Percentiles rank a stretch among this genome's conserved stretches.
phyloP scores from a whole-genome alignment of 1,140 invertebrate genomes.

The Ptiloglossa arizonensis region DNA sequence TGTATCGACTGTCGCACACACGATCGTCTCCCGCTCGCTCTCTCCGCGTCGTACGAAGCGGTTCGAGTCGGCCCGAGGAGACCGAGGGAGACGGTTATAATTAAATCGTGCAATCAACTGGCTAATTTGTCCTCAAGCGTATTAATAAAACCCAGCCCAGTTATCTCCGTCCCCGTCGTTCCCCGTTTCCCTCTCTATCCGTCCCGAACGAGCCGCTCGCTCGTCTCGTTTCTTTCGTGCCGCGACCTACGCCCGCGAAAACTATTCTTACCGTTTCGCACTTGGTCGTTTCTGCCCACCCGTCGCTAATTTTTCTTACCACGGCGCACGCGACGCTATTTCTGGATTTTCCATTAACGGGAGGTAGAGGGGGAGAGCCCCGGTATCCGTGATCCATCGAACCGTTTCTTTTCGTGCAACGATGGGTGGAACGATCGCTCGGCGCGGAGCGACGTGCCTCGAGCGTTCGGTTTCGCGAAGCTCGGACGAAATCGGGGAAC shows the following conservation, averaged over 20 bases:
- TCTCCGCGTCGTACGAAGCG: conserved; percentile 23
- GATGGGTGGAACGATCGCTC: no score
- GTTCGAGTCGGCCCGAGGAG: conserved; percentile 49
- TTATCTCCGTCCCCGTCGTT: conserved; percentile 36
- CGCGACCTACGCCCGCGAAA: conserved; percentile 49
- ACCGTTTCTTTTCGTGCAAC: no score
- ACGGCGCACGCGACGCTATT: conserved; percentile 31
- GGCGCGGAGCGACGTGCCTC: no score
- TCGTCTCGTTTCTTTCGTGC: conserved; percentile 18
- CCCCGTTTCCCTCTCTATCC: not conserved
- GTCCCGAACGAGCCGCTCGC: not conserved
- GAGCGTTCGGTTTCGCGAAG: no score
- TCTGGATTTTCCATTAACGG: conserved; percentile 32
- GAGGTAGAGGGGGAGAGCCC: no score
- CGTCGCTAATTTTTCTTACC: conserved; percentile 48
- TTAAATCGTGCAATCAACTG: conserved; percentile 80
- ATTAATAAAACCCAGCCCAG: conserved; percentile 79
- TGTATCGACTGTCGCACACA: no score
- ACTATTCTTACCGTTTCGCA: conserved; percentile 67
- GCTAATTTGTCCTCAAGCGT: conserved; percentile 81
- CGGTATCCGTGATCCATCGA: not conserved
- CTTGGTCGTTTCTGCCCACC: conserved; percentile 34
- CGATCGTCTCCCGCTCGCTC: no score
- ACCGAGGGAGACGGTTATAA: conserved; percentile 71
- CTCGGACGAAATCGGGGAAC: no score